Percentiles rank a stretch among this genome's conserved stretches.
These are phyloP conservation scores for Engraulis encrasicolus DNA, from an alignment of 2,113 vertebrate genomes.

Conservation along the genomic window DNA sequence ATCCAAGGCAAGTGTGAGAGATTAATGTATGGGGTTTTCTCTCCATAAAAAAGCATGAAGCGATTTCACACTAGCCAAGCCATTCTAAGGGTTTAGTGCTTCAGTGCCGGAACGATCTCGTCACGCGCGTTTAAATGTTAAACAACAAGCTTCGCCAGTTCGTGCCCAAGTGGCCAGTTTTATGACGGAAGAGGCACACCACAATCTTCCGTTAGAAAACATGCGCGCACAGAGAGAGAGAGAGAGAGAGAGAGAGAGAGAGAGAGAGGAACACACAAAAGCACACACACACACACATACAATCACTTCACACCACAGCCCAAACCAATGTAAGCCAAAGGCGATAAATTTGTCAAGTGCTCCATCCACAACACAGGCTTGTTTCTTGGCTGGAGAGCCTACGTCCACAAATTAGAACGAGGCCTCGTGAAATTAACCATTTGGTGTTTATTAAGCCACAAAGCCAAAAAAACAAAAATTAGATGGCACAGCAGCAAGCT, in stretches of 20 bases:
- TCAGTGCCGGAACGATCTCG: neutral
- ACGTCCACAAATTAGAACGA: constrained; percentile 4
- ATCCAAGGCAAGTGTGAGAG: too few species aligned
- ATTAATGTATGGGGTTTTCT: neutral
- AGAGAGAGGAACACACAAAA: too few species aligned
- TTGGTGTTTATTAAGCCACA: constrained; percentile 20
- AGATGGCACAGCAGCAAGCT: neutral
- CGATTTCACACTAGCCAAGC: neutral
- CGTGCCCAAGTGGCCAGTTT: constrained; percentile 7
- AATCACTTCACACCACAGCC: too few species aligned
- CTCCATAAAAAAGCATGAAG: neutral
- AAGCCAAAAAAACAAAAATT: constrained; percentile 8
- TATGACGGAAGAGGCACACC: neutral
- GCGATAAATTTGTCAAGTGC: neutral
- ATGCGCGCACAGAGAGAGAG: too few species aligned
- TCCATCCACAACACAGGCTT: neutral
- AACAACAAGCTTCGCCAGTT: neutral
- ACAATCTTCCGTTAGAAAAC: neutral
- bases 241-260: too few species aligned
- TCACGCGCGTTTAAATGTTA: constrained; percentile 2
- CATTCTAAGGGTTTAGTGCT: neutral
- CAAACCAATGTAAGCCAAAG: neutral
- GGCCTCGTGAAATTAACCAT: constrained; percentile 10
- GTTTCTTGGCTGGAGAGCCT: neutral
- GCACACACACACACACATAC: neutral